phyloP scores from a whole-genome alignment of 92 coral and sea anemone species.

The Zoanthus sociatus region DNA sequence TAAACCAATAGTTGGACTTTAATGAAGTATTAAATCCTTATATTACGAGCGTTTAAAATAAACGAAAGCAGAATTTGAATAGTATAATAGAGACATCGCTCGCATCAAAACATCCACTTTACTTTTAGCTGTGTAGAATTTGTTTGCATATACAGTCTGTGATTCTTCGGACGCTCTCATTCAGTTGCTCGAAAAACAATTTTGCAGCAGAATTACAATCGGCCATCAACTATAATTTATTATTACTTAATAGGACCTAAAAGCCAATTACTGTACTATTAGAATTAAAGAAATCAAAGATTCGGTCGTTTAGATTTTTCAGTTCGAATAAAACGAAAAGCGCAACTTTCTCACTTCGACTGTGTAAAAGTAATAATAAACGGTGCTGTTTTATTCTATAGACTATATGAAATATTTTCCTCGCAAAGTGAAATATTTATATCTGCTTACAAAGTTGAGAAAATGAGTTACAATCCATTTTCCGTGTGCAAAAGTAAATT shows the following conservation, averaged over 20 bases:
- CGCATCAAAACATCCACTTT: conserved; percentile 18
- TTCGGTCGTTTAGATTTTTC: neutral
- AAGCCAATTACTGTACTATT: conserved; percentile 40
- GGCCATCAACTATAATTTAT: conserved; percentile 35
- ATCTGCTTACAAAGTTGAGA: neutral
- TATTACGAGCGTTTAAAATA: conserved; percentile 9
- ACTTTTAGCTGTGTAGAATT: neutral
- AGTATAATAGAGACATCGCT: conserved; percentile 9
- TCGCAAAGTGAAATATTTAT: neutral
- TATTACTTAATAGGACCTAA: conserved; percentile 22
- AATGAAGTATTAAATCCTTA: conserved; percentile 48
- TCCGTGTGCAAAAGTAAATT: conserved; percentile 18
- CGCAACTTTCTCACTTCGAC: neutral
- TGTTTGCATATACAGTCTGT: neutral
- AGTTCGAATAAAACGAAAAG: neutral
- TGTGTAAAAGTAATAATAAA: neutral
- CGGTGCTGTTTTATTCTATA: neutral
- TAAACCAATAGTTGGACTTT: conserved; percentile 46
- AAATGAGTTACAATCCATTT: conserved; percentile 36
- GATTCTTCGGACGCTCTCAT: neutral
- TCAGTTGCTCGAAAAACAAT: neutral
- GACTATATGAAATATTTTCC: neutral
- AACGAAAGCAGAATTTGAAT: conserved; percentile 6
- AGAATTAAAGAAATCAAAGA: neutral
- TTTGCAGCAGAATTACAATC: neutral